Base-by-base conservation (phyloP, 2,797 vertebrate species). In the Ptychadena robeensis region DNA sequence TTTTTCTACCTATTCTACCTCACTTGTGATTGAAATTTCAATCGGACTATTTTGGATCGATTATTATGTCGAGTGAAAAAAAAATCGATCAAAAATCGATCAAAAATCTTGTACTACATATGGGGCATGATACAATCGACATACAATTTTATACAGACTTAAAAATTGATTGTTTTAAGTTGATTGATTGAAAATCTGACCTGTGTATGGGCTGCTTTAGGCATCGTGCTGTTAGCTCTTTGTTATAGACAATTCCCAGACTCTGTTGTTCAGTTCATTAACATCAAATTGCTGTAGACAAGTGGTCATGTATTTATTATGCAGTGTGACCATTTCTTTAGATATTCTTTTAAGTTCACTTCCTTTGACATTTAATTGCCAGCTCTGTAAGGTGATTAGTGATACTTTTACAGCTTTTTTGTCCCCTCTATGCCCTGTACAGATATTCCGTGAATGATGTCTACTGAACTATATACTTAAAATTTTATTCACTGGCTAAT, bases 241-340 rank as follows among this genome's bases (percentile, higher is more conserved):
- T 71, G 35, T 53, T 53, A 44, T 32, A 72, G 69, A 32, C n/a
- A 69, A 61, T 69, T 25, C 7, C 25, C 15, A 64, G 9, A 40
- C 31, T 66, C 44, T 66, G 64, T 25, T 66, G 10, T 6, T 15
- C 59, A 66, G 63, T 32, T 61, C 65, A 66, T 48, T 48, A 77
- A 31, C 27, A 38, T 66, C 44, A 22, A 77, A 44, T 65, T n/a
- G 7, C 35, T 31, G 66, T 40, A 37, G 74, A 44, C 27, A 40
- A 61, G n/a, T 65, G 28, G 40, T 32, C 37, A 66, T 65, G 64
- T 22, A 66, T 66, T 66, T 66, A 32, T 32, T 34, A 66, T 32
- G 18, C 67, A 38, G 35, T 22, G 44, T 38, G 44, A 35, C 38
- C 10, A 12, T 72, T 15, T 7, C 14, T 4, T 59, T 59, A n/a